These are phyloP conservation scores for Enteromius fasciolatus DNA, from an alignment of 2,797 vertebrate genomes.

Conservation along the genomic window DNA sequence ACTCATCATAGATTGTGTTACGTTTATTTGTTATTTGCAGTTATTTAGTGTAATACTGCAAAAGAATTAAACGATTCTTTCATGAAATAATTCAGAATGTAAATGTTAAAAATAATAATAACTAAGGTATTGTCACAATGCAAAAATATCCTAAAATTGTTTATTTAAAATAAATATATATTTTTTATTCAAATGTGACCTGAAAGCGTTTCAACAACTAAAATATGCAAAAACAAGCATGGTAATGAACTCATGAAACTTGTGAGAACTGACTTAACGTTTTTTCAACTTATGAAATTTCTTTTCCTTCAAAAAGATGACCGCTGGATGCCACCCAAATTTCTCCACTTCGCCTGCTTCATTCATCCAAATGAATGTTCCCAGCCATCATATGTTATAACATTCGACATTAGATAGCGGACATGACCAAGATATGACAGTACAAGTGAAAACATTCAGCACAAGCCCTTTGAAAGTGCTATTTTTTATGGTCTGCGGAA, in stretches of 20 bases:
- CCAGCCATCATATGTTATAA: background rate
- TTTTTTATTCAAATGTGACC: no score
- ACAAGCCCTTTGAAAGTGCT: slow-evolving; percentile 1
- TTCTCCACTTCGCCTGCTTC: slow-evolving; percentile 1
- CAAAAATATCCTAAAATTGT: background rate
- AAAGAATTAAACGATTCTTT: no score
- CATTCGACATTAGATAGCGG: slow-evolving; percentile 2
- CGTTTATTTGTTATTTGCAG: background rate
- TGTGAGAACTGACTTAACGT: background rate
- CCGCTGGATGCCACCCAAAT: slow-evolving; percentile 16
- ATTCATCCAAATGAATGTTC: slow-evolving; percentile 19
- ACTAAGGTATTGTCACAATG: background rate
- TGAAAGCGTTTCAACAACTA: no score
- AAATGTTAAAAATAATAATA: background rate
- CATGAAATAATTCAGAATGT: background rate
- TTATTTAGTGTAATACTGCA: background rate
- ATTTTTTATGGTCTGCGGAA: background rate
- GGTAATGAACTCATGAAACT: background rate
- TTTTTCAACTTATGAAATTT: background rate
- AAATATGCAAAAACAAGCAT: background rate
- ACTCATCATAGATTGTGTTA: background rate
- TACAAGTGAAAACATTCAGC: background rate
- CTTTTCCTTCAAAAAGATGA: background rate
- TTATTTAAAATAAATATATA: background rate
- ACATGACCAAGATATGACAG: slow-evolving; percentile 13